Evolutionary conservation across 1,140 invertebrate genomes (phyloP).

Genomic region (Orussus abietinus): DNA sequence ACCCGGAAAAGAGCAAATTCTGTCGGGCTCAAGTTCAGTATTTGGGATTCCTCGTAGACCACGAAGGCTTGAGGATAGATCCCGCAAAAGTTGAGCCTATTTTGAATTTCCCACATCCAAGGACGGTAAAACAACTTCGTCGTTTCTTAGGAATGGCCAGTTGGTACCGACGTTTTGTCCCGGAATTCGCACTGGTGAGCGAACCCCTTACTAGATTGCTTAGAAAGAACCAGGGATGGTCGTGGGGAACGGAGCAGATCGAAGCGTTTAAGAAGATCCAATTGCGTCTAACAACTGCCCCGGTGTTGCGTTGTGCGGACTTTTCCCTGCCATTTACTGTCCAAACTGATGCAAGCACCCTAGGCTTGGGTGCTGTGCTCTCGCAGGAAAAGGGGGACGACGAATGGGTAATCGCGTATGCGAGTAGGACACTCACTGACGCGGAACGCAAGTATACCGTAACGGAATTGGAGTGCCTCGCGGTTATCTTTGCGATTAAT

Average conservation of each 20-base stretch:
- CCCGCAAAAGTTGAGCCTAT: constrained; percentile 36
- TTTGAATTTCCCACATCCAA: constrained; percentile 25
- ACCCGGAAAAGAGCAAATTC: constrained; percentile 25
- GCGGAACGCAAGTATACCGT: no score
- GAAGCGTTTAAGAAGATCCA: no score
- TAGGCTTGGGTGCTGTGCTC: no score
- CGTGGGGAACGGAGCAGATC: constrained; percentile 19
- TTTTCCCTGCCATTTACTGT: no score
- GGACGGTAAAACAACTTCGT: constrained; percentile 36
- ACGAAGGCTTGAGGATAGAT: constrained; percentile 34
- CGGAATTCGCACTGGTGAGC: constrained; percentile 29
- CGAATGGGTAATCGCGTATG: no score
- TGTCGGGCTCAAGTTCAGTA: constrained; percentile 18
- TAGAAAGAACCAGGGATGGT: constrained; percentile 32
- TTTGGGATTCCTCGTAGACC: constrained; percentile 28
- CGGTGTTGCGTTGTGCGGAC: no score
- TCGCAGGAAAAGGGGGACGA: no score
- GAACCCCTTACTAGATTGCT: constrained; percentile 32
- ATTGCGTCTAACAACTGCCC: no score
- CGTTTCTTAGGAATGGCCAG: constrained; percentile 48
- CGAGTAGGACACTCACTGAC: no score
- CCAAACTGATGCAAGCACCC: no score
- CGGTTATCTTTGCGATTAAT: no score
- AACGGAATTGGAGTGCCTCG: no score
- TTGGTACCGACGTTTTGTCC: constrained; percentile 40